These are phyloP conservation scores for Frieseomelitta varia DNA, from an alignment of 1,140 invertebrate genomes.

Conservation along the genomic window DNA sequence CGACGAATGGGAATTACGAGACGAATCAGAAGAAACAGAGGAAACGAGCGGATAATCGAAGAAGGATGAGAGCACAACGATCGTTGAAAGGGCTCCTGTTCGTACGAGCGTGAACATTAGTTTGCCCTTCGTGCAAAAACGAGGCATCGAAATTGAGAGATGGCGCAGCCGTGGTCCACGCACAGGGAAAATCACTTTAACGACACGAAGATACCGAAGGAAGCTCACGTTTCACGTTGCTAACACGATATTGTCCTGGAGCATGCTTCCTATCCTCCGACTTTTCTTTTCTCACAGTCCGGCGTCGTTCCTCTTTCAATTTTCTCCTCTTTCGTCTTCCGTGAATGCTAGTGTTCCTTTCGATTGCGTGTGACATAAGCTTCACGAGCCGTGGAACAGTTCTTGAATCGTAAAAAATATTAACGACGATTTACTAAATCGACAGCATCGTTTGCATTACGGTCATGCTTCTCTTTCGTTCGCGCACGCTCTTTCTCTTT, in stretches of 20 bases:
- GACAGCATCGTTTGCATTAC: constrained; percentile 15
- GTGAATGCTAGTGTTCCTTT: constrained; percentile 13
- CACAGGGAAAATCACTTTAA: constrained; percentile 5
- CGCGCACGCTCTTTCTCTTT: not conserved
- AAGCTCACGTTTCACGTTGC: constrained; percentile 42
- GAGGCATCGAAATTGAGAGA: constrained; percentile 9
- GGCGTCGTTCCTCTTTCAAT: not conserved
- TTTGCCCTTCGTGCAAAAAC: not conserved
- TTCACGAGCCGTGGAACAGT: not conserved
- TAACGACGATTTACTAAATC: not conserved
- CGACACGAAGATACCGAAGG: constrained; percentile 2
- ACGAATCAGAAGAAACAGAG: not conserved
- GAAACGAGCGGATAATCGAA: not conserved
- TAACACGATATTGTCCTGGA: not conserved
- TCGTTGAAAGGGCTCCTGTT: not conserved
- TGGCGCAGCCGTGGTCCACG: not conserved
- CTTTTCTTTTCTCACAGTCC: not conserved
- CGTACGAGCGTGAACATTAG: constrained; percentile 14
- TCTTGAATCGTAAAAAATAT: not conserved
- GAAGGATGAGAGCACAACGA: not conserved
- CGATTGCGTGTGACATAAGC: constrained; percentile 35
- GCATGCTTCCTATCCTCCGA: not conserved
- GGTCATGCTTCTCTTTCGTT: not conserved
- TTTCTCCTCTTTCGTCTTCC: constrained; percentile 42
- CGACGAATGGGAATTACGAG: not conserved